A percentile compares a stretch with the other conserved stretches of the same genome.
phyloP scores from a whole-genome alignment of 2,888 invertebrate genomes.

The Drosophila percnosoma region DNA sequence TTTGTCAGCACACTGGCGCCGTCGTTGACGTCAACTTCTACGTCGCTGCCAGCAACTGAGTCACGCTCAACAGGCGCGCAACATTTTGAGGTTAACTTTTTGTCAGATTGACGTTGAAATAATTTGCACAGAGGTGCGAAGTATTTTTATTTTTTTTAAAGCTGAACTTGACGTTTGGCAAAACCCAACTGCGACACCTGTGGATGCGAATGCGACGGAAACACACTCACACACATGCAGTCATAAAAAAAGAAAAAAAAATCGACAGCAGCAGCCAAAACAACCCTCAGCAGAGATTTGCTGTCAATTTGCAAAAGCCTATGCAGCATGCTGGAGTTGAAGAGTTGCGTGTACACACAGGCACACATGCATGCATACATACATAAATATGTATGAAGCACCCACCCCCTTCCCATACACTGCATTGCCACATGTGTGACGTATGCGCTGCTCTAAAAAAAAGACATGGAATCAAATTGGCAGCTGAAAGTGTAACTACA shows the following conservation, averaged over 20 bases:
- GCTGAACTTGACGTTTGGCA: conserved; percentile 69
- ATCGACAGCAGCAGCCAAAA: conserved; percentile 46
- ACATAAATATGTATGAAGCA: background rate
- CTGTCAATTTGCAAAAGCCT: conserved; percentile 65
- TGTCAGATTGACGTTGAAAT: conserved; percentile 69
- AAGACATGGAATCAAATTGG: conserved; percentile 38
- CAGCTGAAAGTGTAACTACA: conserved; percentile 73
- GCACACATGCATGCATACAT: background rate
- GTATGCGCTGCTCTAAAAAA: conserved; percentile 34
- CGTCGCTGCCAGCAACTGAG: conserved; percentile 42
- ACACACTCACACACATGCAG: background rate
- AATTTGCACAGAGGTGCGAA: conserved; percentile 75
- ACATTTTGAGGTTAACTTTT: conserved; percentile 73
- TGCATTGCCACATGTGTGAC: conserved; percentile 50
- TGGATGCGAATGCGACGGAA: conserved; percentile 55
- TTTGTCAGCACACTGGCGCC: conserved; percentile 32
- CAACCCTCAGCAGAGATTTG: conserved; percentile 61
- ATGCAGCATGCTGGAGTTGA: conserved; percentile 34
- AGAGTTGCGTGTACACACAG: conserved; percentile 2
- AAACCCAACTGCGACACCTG: conserved; percentile 60
- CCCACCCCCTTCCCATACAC: background rate
- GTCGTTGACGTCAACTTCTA: conserved; percentile 1
- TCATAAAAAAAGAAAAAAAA: conserved; percentile 29
- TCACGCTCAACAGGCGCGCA: conserved; percentile 67
- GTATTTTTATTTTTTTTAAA: conserved; percentile 29